Evolutionary conservation across 2,113 vertebrate genomes (phyloP).

Genomic region (Loxodonta africana): DNA sequence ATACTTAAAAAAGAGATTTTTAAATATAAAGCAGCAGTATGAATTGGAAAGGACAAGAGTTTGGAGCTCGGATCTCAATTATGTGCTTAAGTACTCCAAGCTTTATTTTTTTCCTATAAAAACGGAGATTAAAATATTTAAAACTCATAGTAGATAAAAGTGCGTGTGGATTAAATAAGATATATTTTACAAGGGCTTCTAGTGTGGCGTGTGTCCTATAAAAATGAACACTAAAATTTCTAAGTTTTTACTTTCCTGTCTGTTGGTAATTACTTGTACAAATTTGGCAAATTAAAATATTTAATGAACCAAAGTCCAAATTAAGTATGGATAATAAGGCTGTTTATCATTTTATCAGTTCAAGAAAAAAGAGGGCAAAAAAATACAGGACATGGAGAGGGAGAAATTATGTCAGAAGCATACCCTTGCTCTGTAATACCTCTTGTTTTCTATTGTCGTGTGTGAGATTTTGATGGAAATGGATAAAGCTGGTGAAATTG

Average conservation of each 20-base stretch:
- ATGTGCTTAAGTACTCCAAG: neutral
- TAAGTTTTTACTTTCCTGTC: neutral
- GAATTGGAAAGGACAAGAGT: neutral
- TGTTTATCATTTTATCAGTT: neutral
- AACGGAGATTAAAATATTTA: neutral
- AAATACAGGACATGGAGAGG: neutral
- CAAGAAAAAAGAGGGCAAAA: neutral
- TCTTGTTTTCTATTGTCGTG: neutral
- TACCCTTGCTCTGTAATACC: neutral
- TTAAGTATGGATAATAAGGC: neutral
- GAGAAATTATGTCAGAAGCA: neutral
- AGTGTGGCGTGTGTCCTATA: neutral
- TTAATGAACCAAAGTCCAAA: neutral
- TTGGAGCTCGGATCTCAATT: neutral
- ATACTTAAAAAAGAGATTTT: neutral
- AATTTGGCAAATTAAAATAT: neutral
- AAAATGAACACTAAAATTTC: neutral
- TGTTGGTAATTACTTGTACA: neutral
- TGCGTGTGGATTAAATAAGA: neutral
- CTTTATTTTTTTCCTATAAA: neutral
- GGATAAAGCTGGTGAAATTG: neutral
- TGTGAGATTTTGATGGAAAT: neutral
- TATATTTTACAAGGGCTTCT: neutral
- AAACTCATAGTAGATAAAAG: neutral
- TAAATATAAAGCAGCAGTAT: neutral